Percentiles rank a stretch among this genome's conserved stretches.
These are phyloP conservation scores for Tychaedon coryphoeus DNA, from an alignment of 2,113 vertebrate genomes.

Conservation along the genomic window DNA sequence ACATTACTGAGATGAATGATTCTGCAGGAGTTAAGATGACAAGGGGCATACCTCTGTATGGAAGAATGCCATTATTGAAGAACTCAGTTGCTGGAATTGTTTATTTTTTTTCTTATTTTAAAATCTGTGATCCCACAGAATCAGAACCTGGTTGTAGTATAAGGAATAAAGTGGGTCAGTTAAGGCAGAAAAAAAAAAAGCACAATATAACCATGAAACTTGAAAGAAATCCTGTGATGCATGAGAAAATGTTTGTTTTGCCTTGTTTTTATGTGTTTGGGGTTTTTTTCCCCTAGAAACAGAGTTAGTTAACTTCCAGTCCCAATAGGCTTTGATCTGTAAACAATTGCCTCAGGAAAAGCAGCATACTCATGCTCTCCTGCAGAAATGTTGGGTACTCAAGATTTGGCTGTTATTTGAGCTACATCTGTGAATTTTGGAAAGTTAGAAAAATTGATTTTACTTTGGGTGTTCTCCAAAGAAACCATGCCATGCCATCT, in stretches of 20 bases:
- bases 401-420: not conserved
- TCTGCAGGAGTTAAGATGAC: not conserved
- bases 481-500: not conserved
- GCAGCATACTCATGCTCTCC: not conserved
- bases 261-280: not conserved
- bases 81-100: not conserved
- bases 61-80: not conserved
- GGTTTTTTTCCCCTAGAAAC: not conserved
- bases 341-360: not conserved
- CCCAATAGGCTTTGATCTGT: not conserved
- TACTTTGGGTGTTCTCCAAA: not conserved
- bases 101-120: slow-evolving; percentile 3
- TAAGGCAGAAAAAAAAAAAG: not conserved
- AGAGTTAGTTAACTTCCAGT: not conserved
- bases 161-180: not conserved
- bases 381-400: not conserved
- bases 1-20: not conserved
- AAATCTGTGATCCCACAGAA: not conserved
- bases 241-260: not conserved
- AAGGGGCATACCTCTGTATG: not conserved
- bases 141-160: not conserved
- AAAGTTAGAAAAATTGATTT: not conserved
- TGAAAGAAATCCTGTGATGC: not conserved
- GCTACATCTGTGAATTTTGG: not conserved
- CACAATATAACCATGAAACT: not conserved